Conservation (phyloP, 2,113 vertebrate species). For the Albula goreensis region DNA sequence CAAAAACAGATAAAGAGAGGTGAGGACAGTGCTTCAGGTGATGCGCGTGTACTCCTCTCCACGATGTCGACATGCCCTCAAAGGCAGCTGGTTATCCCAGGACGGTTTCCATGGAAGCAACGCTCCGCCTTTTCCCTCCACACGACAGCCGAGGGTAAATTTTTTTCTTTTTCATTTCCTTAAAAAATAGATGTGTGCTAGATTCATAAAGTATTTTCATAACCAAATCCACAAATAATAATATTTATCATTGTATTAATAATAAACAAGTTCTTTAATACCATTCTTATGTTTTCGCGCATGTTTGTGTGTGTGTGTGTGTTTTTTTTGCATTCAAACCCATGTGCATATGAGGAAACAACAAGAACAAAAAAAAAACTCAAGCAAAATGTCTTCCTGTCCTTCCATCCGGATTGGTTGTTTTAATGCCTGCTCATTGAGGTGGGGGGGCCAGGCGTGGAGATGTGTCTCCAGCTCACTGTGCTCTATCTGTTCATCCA, state of each 20-base stretch:
- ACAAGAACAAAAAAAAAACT: not conserved
- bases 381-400: constrained; percentile 47
- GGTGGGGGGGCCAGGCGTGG: constrained; percentile 48
- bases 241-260: constrained; percentile 28
- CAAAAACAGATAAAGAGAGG: not conserved
- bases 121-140: not conserved
- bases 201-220: constrained; percentile 76
- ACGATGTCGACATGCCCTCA: not conserved
- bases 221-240: constrained; percentile 80
- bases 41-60: too few relatives aligned
- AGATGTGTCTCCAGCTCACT: constrained; percentile 66
- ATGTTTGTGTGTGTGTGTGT: constrained; percentile 9
- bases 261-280: constrained; percentile 65
- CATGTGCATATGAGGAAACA: constrained; percentile 51
- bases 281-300: constrained; percentile 37
- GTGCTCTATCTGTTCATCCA: not conserved
- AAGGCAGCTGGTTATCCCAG: not conserved
- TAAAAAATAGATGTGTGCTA: constrained; percentile 73
- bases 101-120: not conserved
- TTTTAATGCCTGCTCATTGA: constrained; percentile 67
- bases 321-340: constrained; percentile 64
- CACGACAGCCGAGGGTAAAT: not conserved
- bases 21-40: not conserved
- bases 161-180: not conserved
- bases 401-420: constrained; percentile 35